A percentile compares a stretch with the other conserved stretches of the same genome.
These are phyloP conservation scores for Hemistola chrysoprasaria DNA, from an alignment of 2,888 invertebrate genomes.

Conservation along the genomic window DNA sequence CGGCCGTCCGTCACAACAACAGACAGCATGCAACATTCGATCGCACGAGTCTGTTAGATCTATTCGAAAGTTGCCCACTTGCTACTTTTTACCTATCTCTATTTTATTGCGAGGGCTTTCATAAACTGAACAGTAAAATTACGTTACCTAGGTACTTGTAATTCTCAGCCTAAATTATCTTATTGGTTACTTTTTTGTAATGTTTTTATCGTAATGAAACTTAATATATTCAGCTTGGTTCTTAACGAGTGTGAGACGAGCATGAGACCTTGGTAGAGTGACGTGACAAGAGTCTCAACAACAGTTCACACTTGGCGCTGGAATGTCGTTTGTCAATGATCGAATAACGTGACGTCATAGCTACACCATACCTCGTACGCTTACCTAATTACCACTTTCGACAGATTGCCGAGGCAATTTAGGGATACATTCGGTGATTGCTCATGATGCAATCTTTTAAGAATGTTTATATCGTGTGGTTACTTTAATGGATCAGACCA, in stretches of 20 bases:
- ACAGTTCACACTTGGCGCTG: slow-evolving; percentile 68
- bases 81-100: no score
- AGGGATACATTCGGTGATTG: slow-evolving; percentile 56
- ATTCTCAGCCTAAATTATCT: slow-evolving; percentile 16
- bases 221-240: slow-evolving; percentile 46
- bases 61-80: slow-evolving; percentile 35
- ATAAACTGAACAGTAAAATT: slow-evolving; percentile 25
- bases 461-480: slow-evolving; percentile 52
- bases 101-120: slow-evolving; percentile 20
- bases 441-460: slow-evolving; percentile 52
- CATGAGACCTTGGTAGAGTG: slow-evolving; percentile 67
- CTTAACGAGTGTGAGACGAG: slow-evolving; percentile 52
- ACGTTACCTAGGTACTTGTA: slow-evolving; percentile 18
- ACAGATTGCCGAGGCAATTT: slow-evolving; percentile 51
- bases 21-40: slow-evolving; percentile 50
- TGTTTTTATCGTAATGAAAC: slow-evolving; percentile 31
- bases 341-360: slow-evolving; percentile 73
- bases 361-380: slow-evolving; percentile 56
- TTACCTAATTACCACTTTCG: slow-evolving; percentile 60
- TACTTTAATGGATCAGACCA: slow-evolving; percentile 49
- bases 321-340: slow-evolving; percentile 81
- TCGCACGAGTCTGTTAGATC: slow-evolving; percentile 38
- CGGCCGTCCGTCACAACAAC: slow-evolving; percentile 63
- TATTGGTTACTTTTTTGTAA: slow-evolving; percentile 30
- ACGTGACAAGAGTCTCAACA: slow-evolving; percentile 70